Percentiles rank a stretch among this genome's conserved stretches.
phyloP scores from a whole-genome alignment of 2,888 invertebrate species.

The Thereva nobilitata region DNA sequence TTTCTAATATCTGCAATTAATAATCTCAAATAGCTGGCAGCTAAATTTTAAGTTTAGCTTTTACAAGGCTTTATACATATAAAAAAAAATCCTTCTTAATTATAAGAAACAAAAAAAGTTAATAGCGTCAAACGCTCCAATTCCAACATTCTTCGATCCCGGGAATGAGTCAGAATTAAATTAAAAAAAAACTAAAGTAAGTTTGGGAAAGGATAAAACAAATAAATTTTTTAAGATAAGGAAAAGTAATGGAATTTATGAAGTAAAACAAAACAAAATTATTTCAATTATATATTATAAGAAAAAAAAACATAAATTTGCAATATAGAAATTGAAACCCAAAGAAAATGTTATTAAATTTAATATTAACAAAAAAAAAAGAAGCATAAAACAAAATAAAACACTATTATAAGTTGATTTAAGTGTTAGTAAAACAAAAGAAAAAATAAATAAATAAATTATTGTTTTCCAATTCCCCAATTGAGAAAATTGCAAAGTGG shows the following conservation, averaged over 20 bases:
- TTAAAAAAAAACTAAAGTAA: no score
- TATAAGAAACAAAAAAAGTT: constrained; percentile 15
- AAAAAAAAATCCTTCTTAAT: not conserved
- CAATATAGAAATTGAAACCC: constrained; percentile 21
- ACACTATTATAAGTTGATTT: no score
- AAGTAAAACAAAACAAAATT: constrained; percentile 17
- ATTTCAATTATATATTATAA: constrained; percentile 26
- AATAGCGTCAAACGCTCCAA: constrained; percentile 17
- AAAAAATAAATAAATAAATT: constrained; percentile 21
- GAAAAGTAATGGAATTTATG: constrained; percentile 28
- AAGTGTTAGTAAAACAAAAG: not conserved
- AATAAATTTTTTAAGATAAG: not conserved
- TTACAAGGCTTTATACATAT: constrained; percentile 1
- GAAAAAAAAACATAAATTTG: constrained; percentile 19
- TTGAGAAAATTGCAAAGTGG: no score
- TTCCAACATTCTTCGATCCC: constrained; percentile 15
- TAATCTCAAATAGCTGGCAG: constrained; percentile 1
- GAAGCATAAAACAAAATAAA: no score
- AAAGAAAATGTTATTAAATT: constrained; percentile 31
- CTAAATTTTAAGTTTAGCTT: constrained; percentile 26
- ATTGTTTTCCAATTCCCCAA: no score
- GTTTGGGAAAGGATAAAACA: no score
- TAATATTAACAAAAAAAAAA: no score
- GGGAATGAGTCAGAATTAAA: no score
- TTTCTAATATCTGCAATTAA: no score